Percentiles rank a stretch among this genome's conserved stretches.
Conservation (phyloP, 2,797 vertebrate species). For the Rhynchonycteris naso region DNA sequence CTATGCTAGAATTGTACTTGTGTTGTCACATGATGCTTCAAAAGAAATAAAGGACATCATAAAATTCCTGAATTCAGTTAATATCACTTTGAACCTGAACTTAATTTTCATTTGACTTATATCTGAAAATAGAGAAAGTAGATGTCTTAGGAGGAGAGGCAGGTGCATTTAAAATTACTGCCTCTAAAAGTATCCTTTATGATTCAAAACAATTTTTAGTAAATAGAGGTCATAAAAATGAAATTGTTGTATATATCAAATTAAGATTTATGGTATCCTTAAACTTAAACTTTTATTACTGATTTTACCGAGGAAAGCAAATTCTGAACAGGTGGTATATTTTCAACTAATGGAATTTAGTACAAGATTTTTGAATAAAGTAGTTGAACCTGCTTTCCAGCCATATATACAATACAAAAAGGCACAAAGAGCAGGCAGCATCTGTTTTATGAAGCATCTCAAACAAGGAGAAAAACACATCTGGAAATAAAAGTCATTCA, state of each 20-base stretch:
- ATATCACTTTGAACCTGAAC: constrained; percentile 53
- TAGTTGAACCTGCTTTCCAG: not conserved
- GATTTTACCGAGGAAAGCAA: constrained; percentile 28
- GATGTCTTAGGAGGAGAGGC: not conserved
- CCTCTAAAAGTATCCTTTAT: constrained; percentile 32
- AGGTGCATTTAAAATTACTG: constrained; percentile 18
- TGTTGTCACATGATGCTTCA: constrained; percentile 28
- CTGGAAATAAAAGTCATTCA: constrained; percentile 43
- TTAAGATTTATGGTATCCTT: not conserved
- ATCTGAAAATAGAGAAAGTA: constrained; percentile 24
- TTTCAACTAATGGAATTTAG: constrained; percentile 11
- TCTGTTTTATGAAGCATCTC: constrained; percentile 6
- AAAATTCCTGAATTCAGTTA: constrained; percentile 42
- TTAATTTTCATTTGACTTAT: constrained; percentile 66
- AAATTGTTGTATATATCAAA: not conserved
- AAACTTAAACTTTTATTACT: not conserved
- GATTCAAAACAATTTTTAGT: constrained; percentile 9
- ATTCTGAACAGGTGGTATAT: not conserved
- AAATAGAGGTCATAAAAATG: not conserved
- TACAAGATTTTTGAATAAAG: not conserved
- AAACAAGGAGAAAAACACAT: not conserved
- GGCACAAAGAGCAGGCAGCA: not conserved
- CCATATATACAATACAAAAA: not conserved
- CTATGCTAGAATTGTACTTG: constrained; percentile 28
- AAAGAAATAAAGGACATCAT: constrained; percentile 36